phyloP scores from a whole-genome alignment of 2,888 invertebrate species.

The Lithophane socia region DNA sequence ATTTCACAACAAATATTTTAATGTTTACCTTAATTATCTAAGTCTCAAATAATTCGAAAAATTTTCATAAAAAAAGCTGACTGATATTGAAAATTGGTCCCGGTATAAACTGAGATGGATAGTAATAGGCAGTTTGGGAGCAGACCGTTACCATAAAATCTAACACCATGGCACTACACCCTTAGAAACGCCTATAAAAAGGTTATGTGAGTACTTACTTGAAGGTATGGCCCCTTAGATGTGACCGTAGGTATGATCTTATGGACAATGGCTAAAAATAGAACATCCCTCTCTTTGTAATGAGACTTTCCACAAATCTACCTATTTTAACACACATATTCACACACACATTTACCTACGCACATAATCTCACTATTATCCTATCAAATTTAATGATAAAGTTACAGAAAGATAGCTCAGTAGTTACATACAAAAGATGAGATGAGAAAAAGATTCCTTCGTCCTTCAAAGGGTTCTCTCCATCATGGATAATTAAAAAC shows the following conservation, averaged over 20 bases:
- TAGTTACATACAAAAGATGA: not conserved
- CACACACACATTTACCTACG: not conserved
- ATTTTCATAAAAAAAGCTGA: constrained; percentile 5
- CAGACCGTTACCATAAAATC: constrained; percentile 45
- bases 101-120: constrained; percentile 28
- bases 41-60: not conserved
- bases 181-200: constrained; percentile 50
- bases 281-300: not conserved
- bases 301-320: not conserved
- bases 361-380: not conserved
- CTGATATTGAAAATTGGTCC: constrained; percentile 17
- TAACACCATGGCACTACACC: constrained; percentile 48
- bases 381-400: not conserved
- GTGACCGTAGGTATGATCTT: constrained; percentile 5
- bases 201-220: constrained; percentile 26
- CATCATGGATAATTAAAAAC: constrained; percentile 3
- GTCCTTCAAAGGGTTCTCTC: constrained; percentile 5
- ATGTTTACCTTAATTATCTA: not conserved
- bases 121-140: constrained; percentile 27
- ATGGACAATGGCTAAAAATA: constrained; percentile 36
- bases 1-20: not conserved
- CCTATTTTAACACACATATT: not conserved
- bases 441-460: constrained; percentile 1
- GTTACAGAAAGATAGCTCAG: not conserved
- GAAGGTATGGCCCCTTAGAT: constrained; percentile 28